Conservation (phyloP, 2,113 vertebrate species). For the Alaudala cheleensis region DNA sequence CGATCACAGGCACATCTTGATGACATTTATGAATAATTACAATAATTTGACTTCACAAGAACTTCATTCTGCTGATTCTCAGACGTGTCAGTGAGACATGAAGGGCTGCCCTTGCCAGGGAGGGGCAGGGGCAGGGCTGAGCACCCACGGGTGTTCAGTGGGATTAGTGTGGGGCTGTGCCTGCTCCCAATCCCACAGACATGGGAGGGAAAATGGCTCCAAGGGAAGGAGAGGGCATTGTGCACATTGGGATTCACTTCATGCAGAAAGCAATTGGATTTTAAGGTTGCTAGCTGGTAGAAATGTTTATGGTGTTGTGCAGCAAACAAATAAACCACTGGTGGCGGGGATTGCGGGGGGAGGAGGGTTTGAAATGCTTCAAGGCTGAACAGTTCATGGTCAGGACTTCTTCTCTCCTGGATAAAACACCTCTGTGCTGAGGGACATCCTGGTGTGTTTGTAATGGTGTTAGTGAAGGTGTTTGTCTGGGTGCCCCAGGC, state of each 20-base stretch:
- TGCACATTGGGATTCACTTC: not conserved
- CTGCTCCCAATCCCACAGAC: not conserved
- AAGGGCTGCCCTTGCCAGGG: not conserved
- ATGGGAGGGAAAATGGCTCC: not conserved
- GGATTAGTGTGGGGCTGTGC: fast-evolving
- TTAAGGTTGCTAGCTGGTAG: not conserved
- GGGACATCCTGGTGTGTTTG: not conserved
- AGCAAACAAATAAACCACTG: not conserved
- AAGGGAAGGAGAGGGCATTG: not conserved
- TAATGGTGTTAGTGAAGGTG: not conserved
- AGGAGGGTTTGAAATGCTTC: not conserved
- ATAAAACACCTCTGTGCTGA: fast-evolving
- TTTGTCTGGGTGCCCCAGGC: not conserved
- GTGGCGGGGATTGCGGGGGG: fast-evolving
- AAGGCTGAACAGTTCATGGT: not conserved
- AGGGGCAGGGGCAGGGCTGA: not conserved
- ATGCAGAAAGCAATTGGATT: not conserved
- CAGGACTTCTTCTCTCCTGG: not conserved
- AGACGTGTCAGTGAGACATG: fast-evolving
- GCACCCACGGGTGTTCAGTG: fast-evolving
- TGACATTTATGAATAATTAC: conserved; percentile 15
- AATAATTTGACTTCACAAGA: not conserved
- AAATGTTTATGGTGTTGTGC: not conserved
- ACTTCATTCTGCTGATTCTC: not conserved
- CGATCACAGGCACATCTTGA: not conserved